Conservation (phyloP, 2,797 vertebrate genomes). For the Clarias pachynema region DNA sequence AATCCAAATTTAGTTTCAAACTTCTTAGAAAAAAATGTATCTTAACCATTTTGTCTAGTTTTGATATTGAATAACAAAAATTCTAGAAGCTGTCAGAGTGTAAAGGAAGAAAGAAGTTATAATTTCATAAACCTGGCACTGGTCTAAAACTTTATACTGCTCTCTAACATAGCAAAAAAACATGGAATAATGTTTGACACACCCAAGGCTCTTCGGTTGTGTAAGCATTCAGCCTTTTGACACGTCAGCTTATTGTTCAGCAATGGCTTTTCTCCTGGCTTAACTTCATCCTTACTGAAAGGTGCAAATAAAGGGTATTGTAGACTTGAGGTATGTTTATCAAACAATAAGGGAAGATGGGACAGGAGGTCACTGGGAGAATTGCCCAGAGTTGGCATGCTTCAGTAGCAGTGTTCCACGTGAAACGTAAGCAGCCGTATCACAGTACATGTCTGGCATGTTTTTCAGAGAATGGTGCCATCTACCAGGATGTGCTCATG, state of each 20-base stretch:
- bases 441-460: conserved; percentile 15
- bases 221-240: not conserved
- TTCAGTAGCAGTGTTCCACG: not conserved
- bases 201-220: not conserved
- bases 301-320: not conserved
- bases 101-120: no score
- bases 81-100: no score
- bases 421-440: conserved; percentile 25
- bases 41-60: no score
- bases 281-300: not conserved
- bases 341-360: not conserved
- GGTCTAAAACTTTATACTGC: not conserved
- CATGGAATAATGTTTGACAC: not conserved
- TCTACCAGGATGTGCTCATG: conserved; percentile 84
- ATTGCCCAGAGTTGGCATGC: conserved; percentile 16
- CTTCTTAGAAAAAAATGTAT: no score
- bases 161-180: not conserved
- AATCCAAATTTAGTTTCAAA: no score
- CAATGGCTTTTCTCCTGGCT: not conserved
- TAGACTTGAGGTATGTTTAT: not conserved
- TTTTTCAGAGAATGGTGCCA: conserved; percentile 79
- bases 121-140: not conserved
- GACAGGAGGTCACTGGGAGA: not conserved
- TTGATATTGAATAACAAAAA: no score
- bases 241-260: not conserved